A percentile compares a stretch with the other conserved stretches of the same genome.
Conservation (phyloP, 2,888 invertebrate species). For the Trissoscelio sp. region DNA sequence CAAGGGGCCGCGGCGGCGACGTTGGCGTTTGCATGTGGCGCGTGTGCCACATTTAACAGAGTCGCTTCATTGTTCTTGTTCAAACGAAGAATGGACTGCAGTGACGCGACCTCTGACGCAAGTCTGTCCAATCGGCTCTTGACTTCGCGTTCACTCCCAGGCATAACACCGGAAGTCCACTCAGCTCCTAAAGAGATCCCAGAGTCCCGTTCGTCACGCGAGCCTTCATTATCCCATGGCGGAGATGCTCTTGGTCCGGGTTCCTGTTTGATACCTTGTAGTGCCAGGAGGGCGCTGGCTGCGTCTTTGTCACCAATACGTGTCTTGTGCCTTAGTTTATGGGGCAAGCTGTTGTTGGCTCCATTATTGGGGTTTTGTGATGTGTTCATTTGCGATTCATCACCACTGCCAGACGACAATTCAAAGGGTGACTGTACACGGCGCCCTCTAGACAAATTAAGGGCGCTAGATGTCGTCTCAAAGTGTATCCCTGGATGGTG, state of each 20-base stretch:
- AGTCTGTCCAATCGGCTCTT: constrained; percentile 94
- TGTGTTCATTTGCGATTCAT: constrained; percentile 85
- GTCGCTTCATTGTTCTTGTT: constrained; percentile 82
- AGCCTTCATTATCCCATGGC: constrained; percentile 95
- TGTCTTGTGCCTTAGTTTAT: constrained; percentile 95
- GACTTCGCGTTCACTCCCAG: constrained; percentile 89
- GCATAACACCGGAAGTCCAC: constrained; percentile 83
- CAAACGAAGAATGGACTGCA: constrained; percentile 92
- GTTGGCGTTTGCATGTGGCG: constrained; percentile 46
- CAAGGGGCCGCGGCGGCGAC: constrained; percentile 63
- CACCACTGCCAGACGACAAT: constrained; percentile 90
- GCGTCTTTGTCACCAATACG: constrained; percentile 95
- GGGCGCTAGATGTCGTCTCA: constrained; percentile 86
- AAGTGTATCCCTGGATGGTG: constrained; percentile 85
- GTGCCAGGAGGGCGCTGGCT: constrained; percentile 90
- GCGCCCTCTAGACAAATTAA: constrained; percentile 87
- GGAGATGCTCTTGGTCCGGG: constrained; percentile 91
- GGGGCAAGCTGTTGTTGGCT: constrained; percentile 92
- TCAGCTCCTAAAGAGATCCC: constrained; percentile 93
- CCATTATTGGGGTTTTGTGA: constrained; percentile 84
- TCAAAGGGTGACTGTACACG: constrained; percentile 91
- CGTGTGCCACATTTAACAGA: constrained; percentile 50
- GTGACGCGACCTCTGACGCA: constrained; percentile 95
- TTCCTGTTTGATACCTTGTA: constrained; percentile 94
- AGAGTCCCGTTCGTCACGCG: constrained; percentile 95